These are phyloP conservation scores for Callitettix versicolor DNA, from an alignment of 1,140 invertebrate species.

Conservation along the genomic window DNA sequence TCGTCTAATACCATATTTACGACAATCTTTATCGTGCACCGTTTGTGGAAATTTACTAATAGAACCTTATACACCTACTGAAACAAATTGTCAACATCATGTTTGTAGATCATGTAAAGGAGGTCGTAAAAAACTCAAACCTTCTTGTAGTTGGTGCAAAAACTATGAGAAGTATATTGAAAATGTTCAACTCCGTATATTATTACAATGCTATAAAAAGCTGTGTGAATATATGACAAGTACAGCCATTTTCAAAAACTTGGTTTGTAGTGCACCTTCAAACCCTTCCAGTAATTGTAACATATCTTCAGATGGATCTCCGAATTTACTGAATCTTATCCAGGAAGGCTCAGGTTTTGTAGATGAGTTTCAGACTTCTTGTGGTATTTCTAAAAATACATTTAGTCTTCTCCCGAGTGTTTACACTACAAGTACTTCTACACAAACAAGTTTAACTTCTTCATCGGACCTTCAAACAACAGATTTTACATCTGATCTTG, in stretches of 20 bases:
- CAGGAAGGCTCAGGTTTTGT: slow-evolving; percentile 66
- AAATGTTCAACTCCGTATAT: slow-evolving; percentile 66
- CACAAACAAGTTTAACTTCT: slow-evolving; percentile 38
- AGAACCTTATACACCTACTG: slow-evolving; percentile 69
- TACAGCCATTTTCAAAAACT: slow-evolving; percentile 52
- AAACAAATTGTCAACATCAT: slow-evolving; percentile 77
- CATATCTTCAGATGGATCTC: slow-evolving; percentile 31
- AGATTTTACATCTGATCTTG: slow-evolving; percentile 14
- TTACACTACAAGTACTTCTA: slow-evolving; percentile 52
- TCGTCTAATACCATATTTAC: slow-evolving; percentile 67
- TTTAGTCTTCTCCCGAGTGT: slow-evolving; percentile 63
- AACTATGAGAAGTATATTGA: slow-evolving; percentile 72
- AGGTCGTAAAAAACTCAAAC: slow-evolving; percentile 72
- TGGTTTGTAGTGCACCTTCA: slow-evolving; percentile 30
- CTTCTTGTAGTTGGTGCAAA: slow-evolving; percentile 74
- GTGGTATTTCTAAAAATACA: slow-evolving; percentile 53
- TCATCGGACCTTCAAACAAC: slow-evolving; percentile 1
- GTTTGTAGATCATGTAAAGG: slow-evolving; percentile 73
- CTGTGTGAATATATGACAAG: slow-evolving; percentile 68
- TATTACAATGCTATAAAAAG: slow-evolving; percentile 80
- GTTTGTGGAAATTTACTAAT: slow-evolving; percentile 75
- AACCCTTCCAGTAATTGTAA: slow-evolving; percentile 37
- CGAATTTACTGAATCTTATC: slow-evolving; percentile 47
- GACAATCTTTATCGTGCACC: slow-evolving; percentile 77
- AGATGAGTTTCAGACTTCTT: slow-evolving; percentile 61